Conservation (phyloP, 2,113 vertebrate genomes). For the Brachypteracias leptosomus region DNA sequence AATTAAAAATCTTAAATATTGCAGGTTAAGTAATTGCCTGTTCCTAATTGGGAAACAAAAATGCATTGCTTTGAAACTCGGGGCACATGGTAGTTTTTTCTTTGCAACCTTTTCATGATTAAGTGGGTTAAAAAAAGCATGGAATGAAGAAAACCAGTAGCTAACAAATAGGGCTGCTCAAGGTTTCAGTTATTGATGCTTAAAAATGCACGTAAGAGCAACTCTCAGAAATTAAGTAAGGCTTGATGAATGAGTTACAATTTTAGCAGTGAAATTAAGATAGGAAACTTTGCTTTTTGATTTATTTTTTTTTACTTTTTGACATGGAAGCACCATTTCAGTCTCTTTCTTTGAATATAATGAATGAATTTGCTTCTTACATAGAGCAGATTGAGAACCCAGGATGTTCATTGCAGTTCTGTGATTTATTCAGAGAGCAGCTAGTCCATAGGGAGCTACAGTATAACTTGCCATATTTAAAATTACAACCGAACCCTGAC, state of each 20-base stretch:
- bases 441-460: not conserved
- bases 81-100: not conserved
- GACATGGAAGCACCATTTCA: not conserved
- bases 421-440: not conserved
- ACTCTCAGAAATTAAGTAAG: not conserved
- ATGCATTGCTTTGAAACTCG: not conserved
- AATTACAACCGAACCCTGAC: not conserved
- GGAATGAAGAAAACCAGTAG: not conserved
- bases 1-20: not conserved
- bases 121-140: not conserved
- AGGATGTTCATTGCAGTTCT: not conserved
- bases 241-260: not conserved
- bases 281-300: not conserved
- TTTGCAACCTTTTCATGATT: not conserved
- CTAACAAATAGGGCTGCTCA: not conserved
- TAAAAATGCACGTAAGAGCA: not conserved
- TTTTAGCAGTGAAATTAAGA: not conserved
- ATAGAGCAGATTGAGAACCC: not conserved
- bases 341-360: not conserved
- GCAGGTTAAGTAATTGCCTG: slow-evolving; percentile 14
- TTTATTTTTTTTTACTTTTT: not conserved
- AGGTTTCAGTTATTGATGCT: not conserved
- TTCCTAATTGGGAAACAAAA: slow-evolving; percentile 19
- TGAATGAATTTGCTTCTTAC: not conserved
- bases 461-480: not conserved